Base-by-base conservation (phyloP, 2,113 vertebrate species). In the Ammodytes dubius region DNA sequence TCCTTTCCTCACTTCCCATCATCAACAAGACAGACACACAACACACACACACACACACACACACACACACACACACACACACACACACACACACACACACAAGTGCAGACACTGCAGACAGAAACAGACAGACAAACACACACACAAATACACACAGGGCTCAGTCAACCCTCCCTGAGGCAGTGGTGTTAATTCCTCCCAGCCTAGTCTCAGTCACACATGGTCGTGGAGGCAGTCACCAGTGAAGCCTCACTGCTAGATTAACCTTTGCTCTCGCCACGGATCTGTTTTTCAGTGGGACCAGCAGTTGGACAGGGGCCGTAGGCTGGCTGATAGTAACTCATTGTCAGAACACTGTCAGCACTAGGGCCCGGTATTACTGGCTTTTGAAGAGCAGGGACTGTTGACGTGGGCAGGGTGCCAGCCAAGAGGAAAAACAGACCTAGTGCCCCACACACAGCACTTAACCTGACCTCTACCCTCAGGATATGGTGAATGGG, bases 191-290 rank as follows among this genome's bases (percentile, higher is more conserved):
- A 94, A 94, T 92, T 90, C 89, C 78, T 89, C 84, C 73, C 86
- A 85, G 88, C 86, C 91, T 86, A 92, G 92, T 93, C 91, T 84
- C 88, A 90, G 91, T 88, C 91, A 94, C 93, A 94, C 91, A 91
- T 88, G 89, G 85, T 84, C 73, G 19, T 58, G 79, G 77, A 87
- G 82, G 80, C 88, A 82, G 90, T 88, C 82, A 53, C 86, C 83
- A 77, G 85, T 12, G 40, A 82, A 91, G 89, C 87, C 90, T 92
- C 87, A 27, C 91, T 83, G 93, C 89, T 90, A 88, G 93, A 93
- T 93, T 94, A 94, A 92, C 92, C 90, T 93, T 90, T 93, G 93
- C 90, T 90, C 92, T 81, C 37, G 17, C 85, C 82, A 86, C 77
- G 72, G 90, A 92, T 92, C 90, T 91, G 92, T 91, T 93, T 91